phyloP scores from a whole-genome alignment of 2,797 vertebrate species.

The Silurus lanzhouensis region DNA sequence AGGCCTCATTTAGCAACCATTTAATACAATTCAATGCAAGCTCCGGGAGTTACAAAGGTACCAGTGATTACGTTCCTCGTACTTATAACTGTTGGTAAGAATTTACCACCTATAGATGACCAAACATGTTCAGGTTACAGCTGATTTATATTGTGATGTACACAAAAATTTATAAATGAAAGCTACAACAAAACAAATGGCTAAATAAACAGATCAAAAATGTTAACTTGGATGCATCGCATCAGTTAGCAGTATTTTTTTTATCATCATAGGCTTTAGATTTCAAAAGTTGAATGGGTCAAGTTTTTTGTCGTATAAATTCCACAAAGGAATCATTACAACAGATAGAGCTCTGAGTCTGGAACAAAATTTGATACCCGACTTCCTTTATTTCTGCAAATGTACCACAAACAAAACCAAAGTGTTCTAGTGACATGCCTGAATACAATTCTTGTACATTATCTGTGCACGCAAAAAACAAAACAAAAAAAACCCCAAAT shows the following conservation, averaged over 20 bases:
- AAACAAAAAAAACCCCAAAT: not conserved
- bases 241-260: not conserved
- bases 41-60: not conserved
- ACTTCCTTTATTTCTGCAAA: not conserved
- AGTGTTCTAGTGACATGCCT: not conserved
- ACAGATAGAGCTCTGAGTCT: not conserved
- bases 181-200: no score
- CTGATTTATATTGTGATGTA: not conserved
- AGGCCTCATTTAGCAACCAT: conserved; percentile 11
- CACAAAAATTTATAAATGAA: not conserved
- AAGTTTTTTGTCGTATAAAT: not conserved
- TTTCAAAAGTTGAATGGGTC: not conserved
- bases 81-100: not conserved
- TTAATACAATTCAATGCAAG: not conserved
- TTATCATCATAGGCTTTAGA: not conserved
- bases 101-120: not conserved
- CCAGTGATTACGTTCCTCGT: no score
- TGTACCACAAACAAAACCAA: not conserved
- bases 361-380: not conserved
- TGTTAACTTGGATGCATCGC: not conserved
- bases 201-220: no score
- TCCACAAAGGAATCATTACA: not conserved
- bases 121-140: not conserved
- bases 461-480: not conserved
- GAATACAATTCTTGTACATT: not conserved